phyloP scores from a whole-genome alignment of 2,797 vertebrate genomes.

The Spinibarbus caldwelli region DNA sequence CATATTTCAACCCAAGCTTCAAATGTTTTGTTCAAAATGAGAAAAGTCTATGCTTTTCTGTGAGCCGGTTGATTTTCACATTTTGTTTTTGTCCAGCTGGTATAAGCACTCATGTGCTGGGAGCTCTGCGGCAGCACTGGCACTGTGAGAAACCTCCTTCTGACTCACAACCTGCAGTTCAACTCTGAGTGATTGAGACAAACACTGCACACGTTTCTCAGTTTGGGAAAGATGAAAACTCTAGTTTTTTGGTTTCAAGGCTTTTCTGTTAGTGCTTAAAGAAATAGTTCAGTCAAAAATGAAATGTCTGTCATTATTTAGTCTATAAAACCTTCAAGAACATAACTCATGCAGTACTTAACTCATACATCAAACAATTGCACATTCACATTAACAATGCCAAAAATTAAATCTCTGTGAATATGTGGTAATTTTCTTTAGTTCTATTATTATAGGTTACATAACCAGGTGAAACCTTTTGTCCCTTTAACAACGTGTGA shows the following conservation, averaged over 20 bases:
- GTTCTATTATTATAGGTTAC: constrained; percentile 37
- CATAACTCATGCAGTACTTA: neutral
- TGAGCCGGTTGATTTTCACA: constrained; percentile 1
- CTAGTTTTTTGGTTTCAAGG: neutral
- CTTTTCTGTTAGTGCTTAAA: neutral
- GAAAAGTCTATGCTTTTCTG: neutral
- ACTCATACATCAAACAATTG: constrained; percentile 11
- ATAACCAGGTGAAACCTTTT: constrained; percentile 43
- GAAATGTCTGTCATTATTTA: neutral
- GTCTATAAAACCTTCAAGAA: neutral
- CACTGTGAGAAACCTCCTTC: constrained; percentile 23
- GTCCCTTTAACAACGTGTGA: constrained; percentile 25
- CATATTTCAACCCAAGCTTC: neutral
- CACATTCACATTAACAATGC: neutral
- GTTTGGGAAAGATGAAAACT: neutral
- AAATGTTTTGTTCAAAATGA: neutral
- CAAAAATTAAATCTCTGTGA: neutral
- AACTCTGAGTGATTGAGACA: neutral
- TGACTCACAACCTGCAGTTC: constrained; percentile 4
- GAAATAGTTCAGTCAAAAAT: neutral
- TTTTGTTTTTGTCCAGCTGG: constrained; percentile 7
- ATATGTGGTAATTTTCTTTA: neutral
- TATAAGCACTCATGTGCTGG: constrained; percentile 13
- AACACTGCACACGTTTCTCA: neutral
- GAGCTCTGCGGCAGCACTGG: constrained; percentile 19